Conservation (phyloP, 2,113 vertebrate species). For the Mungos mungo region DNA sequence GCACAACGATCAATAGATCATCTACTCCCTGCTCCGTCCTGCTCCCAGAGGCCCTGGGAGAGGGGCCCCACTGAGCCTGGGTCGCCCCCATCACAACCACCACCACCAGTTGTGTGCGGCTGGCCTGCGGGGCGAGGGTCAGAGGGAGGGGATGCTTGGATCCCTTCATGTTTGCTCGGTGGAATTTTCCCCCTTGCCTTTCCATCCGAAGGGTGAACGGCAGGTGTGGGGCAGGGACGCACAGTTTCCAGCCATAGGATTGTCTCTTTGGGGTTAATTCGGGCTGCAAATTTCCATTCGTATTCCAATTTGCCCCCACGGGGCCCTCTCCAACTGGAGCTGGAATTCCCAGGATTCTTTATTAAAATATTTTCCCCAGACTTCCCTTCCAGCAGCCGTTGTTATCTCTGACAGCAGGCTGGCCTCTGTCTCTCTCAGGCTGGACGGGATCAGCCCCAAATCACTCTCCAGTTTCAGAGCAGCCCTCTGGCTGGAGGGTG, state of each 20-base stretch:
- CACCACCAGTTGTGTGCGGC: rapidly evolving
- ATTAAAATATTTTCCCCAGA: conserved; percentile 25
- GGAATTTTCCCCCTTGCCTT: not conserved
- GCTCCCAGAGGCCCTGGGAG: not conserved
- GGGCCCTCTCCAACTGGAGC: not conserved
- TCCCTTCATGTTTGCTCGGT: not conserved
- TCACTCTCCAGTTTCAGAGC: not conserved
- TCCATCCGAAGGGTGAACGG: not conserved
- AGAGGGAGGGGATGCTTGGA: not conserved
- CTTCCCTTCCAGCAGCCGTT: not conserved
- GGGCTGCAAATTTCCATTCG: not conserved
- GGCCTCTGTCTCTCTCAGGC: conserved; percentile 39
- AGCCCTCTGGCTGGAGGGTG: not conserved
- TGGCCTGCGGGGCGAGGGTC: rapidly evolving
- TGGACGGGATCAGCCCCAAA: not conserved
- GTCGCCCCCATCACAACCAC: too few species aligned
- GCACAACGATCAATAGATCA: not conserved
- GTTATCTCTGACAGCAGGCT: conserved; percentile 59
- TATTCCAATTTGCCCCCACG: not conserved
- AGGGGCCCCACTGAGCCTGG: not conserved
- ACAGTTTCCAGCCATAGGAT: not conserved
- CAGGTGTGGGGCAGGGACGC: not conserved
- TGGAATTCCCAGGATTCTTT: conserved; percentile 63
- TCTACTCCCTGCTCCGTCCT: rapidly evolving
- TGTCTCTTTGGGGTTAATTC: not conserved